These are phyloP conservation scores for Archips xylosteana DNA, from an alignment of 2,888 invertebrate species.

Conservation along the genomic window DNA sequence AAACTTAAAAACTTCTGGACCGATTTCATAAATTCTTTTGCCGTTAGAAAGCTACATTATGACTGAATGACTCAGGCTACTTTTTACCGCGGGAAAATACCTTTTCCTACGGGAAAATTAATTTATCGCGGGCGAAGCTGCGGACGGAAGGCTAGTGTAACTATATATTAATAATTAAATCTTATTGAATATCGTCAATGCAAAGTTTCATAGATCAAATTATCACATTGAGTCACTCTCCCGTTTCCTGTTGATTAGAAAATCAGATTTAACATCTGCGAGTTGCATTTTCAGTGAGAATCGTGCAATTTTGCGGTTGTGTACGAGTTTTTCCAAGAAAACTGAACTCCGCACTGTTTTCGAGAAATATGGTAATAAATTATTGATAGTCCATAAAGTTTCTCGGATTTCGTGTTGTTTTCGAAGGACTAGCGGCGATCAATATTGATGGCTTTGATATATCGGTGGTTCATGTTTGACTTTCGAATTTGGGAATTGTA, in stretches of 20 bases:
- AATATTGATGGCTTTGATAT: conserved; percentile 13
- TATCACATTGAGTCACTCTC: neutral
- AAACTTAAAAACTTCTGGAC: no score
- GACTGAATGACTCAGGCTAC: no score
- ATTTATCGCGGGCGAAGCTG: no score
- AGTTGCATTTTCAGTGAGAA: neutral
- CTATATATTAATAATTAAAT: no score
- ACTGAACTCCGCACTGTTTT: conserved; percentile 3
- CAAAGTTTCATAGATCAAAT: neutral
- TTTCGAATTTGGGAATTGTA: neutral
- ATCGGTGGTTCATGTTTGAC: neutral
- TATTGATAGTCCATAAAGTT: conserved; percentile 6
- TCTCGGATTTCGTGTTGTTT: conserved; percentile 4
- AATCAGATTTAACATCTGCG: neutral
- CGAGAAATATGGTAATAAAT: conserved; percentile 7
- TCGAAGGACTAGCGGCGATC: conserved; percentile 1
- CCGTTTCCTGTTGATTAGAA: neutral
- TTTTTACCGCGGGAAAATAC: no score
- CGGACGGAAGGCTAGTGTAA: no score
- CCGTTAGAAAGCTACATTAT: no score
- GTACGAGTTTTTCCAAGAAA: neutral
- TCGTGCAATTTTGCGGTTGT: neutral
- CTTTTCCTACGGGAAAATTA: no score
- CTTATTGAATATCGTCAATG: neutral
- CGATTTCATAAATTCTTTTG: no score